These are phyloP conservation scores for Callopanchax toddi DNA, from an alignment of 2,113 vertebrate genomes.

Conservation along the genomic window DNA sequence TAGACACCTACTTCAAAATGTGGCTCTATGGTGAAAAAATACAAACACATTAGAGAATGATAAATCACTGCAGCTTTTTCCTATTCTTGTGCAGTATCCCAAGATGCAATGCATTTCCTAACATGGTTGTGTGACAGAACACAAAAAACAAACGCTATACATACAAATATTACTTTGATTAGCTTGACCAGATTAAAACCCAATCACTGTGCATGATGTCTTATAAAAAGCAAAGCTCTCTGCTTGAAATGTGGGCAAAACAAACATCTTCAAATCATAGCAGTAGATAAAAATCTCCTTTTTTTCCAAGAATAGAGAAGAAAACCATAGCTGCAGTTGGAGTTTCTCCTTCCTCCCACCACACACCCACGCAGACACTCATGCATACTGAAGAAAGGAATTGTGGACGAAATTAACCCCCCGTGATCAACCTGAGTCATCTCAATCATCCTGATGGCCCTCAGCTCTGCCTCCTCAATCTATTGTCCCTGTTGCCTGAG, in stretches of 20 bases:
- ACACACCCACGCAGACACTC: constrained; percentile 29
- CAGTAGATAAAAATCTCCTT: too few relatives aligned
- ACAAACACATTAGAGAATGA: too few relatives aligned
- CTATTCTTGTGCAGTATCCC: too few relatives aligned
- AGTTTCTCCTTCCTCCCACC: constrained; percentile 2
- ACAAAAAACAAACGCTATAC: neutral
- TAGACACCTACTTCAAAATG: too few relatives aligned
- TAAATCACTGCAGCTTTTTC: too few relatives aligned
- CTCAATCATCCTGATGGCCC: constrained; percentile 39
- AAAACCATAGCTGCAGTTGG: constrained; percentile 2
- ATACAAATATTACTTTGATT: too few relatives aligned
- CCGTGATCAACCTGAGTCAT: constrained; percentile 60
- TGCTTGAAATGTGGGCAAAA: neutral
- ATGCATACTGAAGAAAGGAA: constrained; percentile 35
- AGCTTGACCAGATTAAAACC: too few relatives aligned
- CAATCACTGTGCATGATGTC: too few relatives aligned
- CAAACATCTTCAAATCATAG: too few relatives aligned
- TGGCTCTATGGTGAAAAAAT: too few relatives aligned
- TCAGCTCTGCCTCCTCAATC: constrained; percentile 28
- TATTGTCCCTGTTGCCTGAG: constrained; percentile 48
- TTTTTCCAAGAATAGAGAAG: neutral
- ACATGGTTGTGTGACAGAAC: too few relatives aligned
- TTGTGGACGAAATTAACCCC: constrained; percentile 51
- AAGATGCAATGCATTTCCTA: too few relatives aligned
- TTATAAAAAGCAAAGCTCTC: neutral